phyloP scores from a whole-genome alignment of 2,113 vertebrate genomes.

The Mormyrus lacerda region DNA sequence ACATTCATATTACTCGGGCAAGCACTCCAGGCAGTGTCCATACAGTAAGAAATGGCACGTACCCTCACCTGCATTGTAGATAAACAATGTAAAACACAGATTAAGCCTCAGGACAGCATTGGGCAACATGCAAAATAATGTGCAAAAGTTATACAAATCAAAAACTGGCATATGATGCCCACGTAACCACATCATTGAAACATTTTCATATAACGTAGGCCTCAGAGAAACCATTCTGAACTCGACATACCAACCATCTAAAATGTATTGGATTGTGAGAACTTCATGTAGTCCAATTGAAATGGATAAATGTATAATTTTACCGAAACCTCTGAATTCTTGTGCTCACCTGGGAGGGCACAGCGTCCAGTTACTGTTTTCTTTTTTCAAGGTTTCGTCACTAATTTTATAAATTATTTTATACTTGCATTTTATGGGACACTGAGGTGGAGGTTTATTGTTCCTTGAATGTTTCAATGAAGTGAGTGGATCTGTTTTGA shows the following conservation, averaged over 20 bases:
- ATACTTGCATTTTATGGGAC: not conserved
- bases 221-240: not conserved
- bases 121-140: not conserved
- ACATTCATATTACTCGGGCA: slow-evolving; percentile 1
- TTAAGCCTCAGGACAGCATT: not conserved
- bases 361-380: not conserved
- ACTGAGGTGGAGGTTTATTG: not conserved
- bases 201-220: not conserved
- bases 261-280: not conserved
- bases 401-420: not conserved
- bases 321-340: not conserved
- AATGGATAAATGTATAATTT: not conserved
- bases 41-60: not conserved
- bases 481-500: not conserved
- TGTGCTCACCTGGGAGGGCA: not conserved
- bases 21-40: not conserved
- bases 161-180: slow-evolving; percentile 14
- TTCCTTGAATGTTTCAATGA: not conserved
- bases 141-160: not conserved
- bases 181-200: not conserved
- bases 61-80: slow-evolving; percentile 24
- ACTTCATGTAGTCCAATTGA: not conserved
- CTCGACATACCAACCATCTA: not conserved
- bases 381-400: not conserved
- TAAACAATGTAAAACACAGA: slow-evolving; percentile 10